Percentiles rank a stretch among this genome's conserved stretches.
phyloP scores from a whole-genome alignment of 2,888 invertebrate genomes.

The Mantis religiosa region DNA sequence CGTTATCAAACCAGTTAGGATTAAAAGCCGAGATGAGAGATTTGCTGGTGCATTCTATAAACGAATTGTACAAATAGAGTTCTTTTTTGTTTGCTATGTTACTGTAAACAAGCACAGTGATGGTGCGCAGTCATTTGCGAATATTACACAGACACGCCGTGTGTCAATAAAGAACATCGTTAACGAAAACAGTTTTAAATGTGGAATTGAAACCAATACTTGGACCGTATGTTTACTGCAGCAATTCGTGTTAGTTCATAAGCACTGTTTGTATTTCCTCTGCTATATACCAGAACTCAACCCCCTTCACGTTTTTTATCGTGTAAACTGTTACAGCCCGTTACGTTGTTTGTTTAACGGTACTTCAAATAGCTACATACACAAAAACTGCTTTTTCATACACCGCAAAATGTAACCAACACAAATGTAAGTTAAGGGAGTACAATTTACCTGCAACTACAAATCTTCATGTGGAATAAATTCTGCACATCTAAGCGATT shows the following conservation, averaged over 20 bases:
- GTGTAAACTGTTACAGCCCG: neutral
- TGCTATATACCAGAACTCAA: neutral
- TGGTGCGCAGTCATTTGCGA: neutral
- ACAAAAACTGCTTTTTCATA: too few relatives aligned
- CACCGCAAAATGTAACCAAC: too few relatives aligned
- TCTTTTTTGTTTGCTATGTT: neutral
- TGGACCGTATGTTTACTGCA: neutral
- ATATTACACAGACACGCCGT: neutral
- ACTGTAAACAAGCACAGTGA: neutral
- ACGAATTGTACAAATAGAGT: neutral
- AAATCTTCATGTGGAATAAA: too few relatives aligned
- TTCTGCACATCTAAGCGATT: too few relatives aligned
- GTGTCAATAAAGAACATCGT: neutral
- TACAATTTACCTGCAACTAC: too few relatives aligned
- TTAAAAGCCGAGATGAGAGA: neutral
- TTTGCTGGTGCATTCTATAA: neutral
- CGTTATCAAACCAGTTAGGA: neutral
- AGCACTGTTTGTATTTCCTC: neutral
- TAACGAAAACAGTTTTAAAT: neutral
- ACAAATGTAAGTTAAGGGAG: too few relatives aligned
- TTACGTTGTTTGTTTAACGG: neutral
- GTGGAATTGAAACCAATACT: neutral
- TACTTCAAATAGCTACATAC: too few relatives aligned
- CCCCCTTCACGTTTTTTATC: neutral
- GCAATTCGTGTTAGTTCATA: neutral